A percentile compares a stretch with the other conserved stretches of the same genome.
Evolutionary conservation across 2,113 vertebrate genomes (phyloP).

Genomic region (Pseudorhombus dupliciocellatus): DNA sequence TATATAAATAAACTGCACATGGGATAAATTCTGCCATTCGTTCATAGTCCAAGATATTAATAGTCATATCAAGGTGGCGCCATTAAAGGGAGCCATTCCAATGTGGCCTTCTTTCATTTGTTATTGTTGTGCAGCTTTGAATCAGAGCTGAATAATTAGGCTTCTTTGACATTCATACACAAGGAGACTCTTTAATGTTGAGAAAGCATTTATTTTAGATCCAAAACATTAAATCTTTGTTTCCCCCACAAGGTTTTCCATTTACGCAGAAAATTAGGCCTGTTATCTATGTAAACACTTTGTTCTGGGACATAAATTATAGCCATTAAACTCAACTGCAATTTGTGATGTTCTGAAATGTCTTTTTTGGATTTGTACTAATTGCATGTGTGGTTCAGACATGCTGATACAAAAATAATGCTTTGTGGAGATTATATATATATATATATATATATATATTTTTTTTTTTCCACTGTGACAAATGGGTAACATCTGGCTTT

Average conservation of each 20-base stretch:
- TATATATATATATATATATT: too few relatives aligned
- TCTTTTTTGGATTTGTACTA: too few relatives aligned
- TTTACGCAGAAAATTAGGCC: background rate
- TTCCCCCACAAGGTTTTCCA: background rate
- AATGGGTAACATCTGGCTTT: too few relatives aligned
- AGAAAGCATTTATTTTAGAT: background rate
- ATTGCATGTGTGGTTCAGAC: too few relatives aligned
- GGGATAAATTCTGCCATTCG: conserved; percentile 11
- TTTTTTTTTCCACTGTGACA: too few relatives aligned
- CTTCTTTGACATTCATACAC: background rate
- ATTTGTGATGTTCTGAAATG: too few relatives aligned
- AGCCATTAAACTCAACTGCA: too few relatives aligned
- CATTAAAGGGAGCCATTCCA: background rate
- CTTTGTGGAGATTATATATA: too few relatives aligned
- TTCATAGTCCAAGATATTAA: conserved; percentile 14
- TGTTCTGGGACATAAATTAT: too few relatives aligned
- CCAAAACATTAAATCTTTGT: conserved; percentile 11
- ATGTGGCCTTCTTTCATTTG: background rate
- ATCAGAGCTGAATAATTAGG: conserved; percentile 5
- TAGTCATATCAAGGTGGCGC: background rate
- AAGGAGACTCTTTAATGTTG: too few relatives aligned
- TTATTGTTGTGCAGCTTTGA: conserved; percentile 7
- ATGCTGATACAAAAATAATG: too few relatives aligned
- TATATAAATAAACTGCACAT: background rate
- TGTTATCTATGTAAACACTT: too few relatives aligned